phyloP scores from a whole-genome alignment of 1,140 invertebrate species.

The Coptotermes formosanus region DNA sequence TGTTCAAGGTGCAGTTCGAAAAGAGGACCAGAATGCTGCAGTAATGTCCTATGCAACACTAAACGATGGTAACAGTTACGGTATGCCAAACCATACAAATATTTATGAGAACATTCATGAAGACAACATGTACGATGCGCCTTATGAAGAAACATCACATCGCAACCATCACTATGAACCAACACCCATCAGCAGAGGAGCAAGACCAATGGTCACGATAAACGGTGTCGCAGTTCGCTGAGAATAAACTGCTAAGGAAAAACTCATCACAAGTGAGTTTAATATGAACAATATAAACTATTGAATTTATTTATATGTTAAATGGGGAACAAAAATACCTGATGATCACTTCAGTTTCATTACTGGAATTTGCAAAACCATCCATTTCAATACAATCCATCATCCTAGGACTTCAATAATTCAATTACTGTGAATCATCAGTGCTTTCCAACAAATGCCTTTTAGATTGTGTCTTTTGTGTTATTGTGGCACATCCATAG shows the following conservation, averaged over 20 bases:
- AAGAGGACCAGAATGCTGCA: conserved; percentile 79
- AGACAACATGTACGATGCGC: conserved; percentile 56
- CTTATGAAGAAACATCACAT: conserved; percentile 55
- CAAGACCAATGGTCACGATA: conserved; percentile 65
- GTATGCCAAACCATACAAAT: conserved; percentile 49
- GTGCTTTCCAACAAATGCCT: not conserved
- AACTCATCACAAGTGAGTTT: no score
- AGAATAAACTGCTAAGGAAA: conserved; percentile 17
- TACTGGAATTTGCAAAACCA: not conserved
- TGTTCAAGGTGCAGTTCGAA: conserved; percentile 76
- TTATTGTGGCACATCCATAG: not conserved
- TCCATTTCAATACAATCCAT: not conserved
- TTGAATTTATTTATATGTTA: not conserved
- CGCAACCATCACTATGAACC: conserved; percentile 66
- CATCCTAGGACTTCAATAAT: not conserved
- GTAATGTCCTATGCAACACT: conserved; percentile 83
- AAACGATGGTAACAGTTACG: conserved; percentile 61
- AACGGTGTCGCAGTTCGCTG: conserved; percentile 70
- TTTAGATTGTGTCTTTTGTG: not conserved
- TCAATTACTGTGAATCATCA: no score
- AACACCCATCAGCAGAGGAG: conserved; percentile 53
- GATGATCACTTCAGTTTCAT: no score
- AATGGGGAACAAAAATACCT: not conserved
- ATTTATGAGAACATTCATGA: conserved; percentile 74
- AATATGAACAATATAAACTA: not conserved